Evolutionary conservation across 2,113 vertebrate genomes (phyloP).

Genomic region (Peromyscus polionotus): DNA sequence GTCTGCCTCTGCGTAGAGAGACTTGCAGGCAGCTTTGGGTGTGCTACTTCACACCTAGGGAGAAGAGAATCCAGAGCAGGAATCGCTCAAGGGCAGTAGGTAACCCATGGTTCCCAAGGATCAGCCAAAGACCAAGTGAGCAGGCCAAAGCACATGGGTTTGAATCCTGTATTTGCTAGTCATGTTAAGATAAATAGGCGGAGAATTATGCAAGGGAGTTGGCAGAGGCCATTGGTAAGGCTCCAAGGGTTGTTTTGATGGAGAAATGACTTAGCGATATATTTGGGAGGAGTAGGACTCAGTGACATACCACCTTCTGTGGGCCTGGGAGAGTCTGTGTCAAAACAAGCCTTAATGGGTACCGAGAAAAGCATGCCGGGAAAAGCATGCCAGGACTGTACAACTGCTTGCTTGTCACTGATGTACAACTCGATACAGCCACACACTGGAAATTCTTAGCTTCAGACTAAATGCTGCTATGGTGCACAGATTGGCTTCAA

Average conservation of each 20-base stretch:
- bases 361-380: background rate
- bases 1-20: background rate
- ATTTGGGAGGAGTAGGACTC: background rate
- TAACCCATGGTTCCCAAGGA: constrained; percentile 56
- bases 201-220: constrained; percentile 54
- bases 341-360: background rate
- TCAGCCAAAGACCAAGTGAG: constrained; percentile 47
- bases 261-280: constrained; percentile 67
- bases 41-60: background rate
- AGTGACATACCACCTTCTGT: background rate
- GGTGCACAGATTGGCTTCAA: background rate
- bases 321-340: background rate
- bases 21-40: constrained; percentile 31
- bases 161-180: constrained; percentile 51
- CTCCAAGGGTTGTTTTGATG: constrained; percentile 61
- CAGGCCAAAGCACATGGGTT: constrained; percentile 66
- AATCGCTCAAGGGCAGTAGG: constrained; percentile 34
- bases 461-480: background rate
- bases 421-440: background rate
- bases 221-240: background rate
- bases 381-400: background rate
- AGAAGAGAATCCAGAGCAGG: constrained; percentile 38
- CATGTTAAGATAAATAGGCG: constrained; percentile 44
- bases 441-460: background rate
- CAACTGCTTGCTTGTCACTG: background rate